These are phyloP conservation scores for Brachyhypopomus occidentalis DNA, from an alignment of 2,113 vertebrate genomes.

Conservation along the genomic window DNA sequence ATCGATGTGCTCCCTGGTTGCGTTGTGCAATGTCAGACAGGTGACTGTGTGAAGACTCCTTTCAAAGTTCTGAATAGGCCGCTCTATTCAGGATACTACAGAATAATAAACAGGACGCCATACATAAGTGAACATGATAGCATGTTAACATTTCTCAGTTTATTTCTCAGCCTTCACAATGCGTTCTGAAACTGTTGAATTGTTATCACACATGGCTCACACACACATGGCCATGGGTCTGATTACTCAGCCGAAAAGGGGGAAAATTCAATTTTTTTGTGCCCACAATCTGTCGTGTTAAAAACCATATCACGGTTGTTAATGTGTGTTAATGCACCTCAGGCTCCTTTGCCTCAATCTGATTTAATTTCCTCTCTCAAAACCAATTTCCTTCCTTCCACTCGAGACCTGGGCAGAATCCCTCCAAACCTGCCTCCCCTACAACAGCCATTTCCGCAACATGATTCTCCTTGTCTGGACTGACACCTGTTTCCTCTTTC, in stretches of 20 bases:
- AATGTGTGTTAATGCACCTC: slow-evolving; percentile 57
- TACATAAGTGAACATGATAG: background rate
- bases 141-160: background rate
- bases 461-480: slow-evolving; percentile 31
- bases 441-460: slow-evolving; percentile 44
- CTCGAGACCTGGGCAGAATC: slow-evolving; percentile 23
- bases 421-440: slow-evolving; percentile 28
- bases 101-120: background rate
- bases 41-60: background rate
- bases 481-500: slow-evolving; percentile 53
- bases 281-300: slow-evolving; percentile 60
- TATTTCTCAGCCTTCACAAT: background rate
- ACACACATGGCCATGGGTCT: slow-evolving; percentile 9
- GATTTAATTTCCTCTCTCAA: slow-evolving; percentile 60
- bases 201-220: slow-evolving; percentile 24
- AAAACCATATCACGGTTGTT: slow-evolving; percentile 60
- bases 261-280: slow-evolving; percentile 41
- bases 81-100: no score
- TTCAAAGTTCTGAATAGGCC: no score
- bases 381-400: slow-evolving; percentile 38
- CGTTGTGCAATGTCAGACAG: background rate
- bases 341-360: slow-evolving; percentile 54
- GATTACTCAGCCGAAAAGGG: slow-evolving; percentile 43
- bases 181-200: background rate
- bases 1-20: background rate